These are phyloP conservation scores for Napeogenes sylphis DNA, from an alignment of 2,888 invertebrate species.

Conservation along the genomic window DNA sequence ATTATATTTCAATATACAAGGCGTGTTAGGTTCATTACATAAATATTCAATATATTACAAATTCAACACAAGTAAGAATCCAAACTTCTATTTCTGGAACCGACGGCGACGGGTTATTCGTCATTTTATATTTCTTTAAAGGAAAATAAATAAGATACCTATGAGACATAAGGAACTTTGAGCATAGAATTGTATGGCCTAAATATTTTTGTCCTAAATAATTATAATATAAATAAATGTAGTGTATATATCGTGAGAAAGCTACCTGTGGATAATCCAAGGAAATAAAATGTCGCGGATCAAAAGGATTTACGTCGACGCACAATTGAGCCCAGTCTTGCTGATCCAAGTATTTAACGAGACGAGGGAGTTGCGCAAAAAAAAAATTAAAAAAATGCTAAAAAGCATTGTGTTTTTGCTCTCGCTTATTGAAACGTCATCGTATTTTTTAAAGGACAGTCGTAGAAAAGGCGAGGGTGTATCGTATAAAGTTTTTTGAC, in stretches of 20 bases:
- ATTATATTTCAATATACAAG: too few species aligned
- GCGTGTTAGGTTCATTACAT: too few species aligned
- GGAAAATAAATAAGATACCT: too few species aligned
- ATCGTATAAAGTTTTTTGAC: conserved; percentile 36
- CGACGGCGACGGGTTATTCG: too few species aligned
- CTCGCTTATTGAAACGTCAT: conserved; percentile 57
- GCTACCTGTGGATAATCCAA: conserved; percentile 37
- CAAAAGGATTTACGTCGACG: conserved; percentile 41
- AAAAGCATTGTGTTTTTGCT: conserved; percentile 36
- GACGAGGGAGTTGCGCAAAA: conserved; percentile 37
- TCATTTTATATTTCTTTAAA: too few species aligned
- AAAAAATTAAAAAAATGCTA: conserved; percentile 31
- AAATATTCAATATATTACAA: too few species aligned
- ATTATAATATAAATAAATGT: too few species aligned
- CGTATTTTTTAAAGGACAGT: conserved; percentile 49
- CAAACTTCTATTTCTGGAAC: too few species aligned
- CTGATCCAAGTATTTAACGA: conserved; percentile 23
- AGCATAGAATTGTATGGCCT: too few species aligned
- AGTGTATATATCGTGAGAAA: conserved; percentile 23
- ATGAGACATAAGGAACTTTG: too few species aligned
- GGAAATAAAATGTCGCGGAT: conserved; percentile 35
- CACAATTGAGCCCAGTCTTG: conserved; percentile 42
- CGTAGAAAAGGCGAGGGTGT: conserved; percentile 39
- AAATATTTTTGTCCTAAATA: too few species aligned
- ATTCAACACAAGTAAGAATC: too few species aligned